Evolutionary conservation across 1,140 invertebrate genomes (phyloP), one percentile per base, ranked within the genome.

Genomic region (Monochamus saltuarius): DNA sequence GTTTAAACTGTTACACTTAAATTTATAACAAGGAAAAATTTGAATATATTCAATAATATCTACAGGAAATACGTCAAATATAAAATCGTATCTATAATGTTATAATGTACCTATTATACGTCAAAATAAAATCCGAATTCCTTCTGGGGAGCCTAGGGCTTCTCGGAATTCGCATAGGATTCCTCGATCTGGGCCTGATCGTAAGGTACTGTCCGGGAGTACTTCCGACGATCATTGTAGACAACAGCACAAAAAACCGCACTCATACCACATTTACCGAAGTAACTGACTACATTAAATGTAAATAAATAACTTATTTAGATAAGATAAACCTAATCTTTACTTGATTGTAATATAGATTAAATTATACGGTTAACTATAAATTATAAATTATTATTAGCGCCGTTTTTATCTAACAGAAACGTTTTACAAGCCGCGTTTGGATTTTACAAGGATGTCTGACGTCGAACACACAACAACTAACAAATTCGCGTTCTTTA

Each of bases 321-420:
- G 49, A 51, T 51, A 51, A 51, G 49, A 51, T 51, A 51, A 4
- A 10, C 22, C 11, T 51, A 51, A 51, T 51, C 35, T 51, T 10
- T 51, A n/a, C 7, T 13, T 51, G 49, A 29, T 10, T 47, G 45
- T 47, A 47, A 51, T 51, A 51, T 34, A 36, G 34, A 13, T 51
- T 51, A 36, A 51, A 51, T 51, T 51, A 17, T 22, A 29, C 29
- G 29, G 10, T 51, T 37, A 51, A 14, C 39, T n/a, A 40, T 16
- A 40, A 16, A 40, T 40, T 13, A 29, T 29, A 29, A 29, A 29
- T 29, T 29, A 29, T 29, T 29, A 29, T 29, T 29, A 29, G 22
- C 6, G 22, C 22, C 6, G 2, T 29, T 29, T 29, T 29, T 29
- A 29, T 29, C 22, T 29, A 29, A 29, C 22, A 29, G 22, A 29